Percentiles rank a stretch among this genome's conserved stretches.
Conservation (phyloP, 2,113 vertebrate genomes). For the Felis chaus region DNA sequence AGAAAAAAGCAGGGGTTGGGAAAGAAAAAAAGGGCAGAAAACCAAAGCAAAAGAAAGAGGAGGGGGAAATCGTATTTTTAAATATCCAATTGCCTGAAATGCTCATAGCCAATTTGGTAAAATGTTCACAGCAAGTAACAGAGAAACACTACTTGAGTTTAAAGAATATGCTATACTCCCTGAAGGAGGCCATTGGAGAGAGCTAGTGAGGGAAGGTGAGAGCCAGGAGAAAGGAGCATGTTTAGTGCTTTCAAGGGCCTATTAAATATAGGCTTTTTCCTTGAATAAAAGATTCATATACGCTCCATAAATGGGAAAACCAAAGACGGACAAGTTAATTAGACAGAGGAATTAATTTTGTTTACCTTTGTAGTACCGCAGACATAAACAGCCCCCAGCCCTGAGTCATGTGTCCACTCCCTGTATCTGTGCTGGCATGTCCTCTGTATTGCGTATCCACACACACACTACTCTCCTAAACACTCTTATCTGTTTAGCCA, state of each 20-base stretch:
- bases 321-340: constrained; percentile 47
- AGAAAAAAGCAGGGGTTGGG: constrained; percentile 27
- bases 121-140: constrained; percentile 49
- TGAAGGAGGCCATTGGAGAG: not conserved
- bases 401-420: not conserved
- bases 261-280: constrained; percentile 56
- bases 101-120: not conserved
- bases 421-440: not conserved
- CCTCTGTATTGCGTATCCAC: constrained; percentile 34
- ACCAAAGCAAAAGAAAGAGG: not conserved
- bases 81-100: constrained; percentile 12
- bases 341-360: constrained; percentile 66
- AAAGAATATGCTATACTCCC: not conserved
- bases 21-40: not conserved
- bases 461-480: constrained; percentile 78
- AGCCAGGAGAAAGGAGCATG: not conserved
- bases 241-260: constrained; percentile 22
- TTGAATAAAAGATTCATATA: constrained; percentile 62
- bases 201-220: not conserved
- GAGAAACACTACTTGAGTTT: not conserved
- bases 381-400: constrained; percentile 30
- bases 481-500: constrained; percentile 86
- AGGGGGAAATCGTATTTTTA: not conserved
- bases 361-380: constrained; percentile 57
- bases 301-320: constrained; percentile 49